A percentile compares a stretch with the other conserved stretches of the same genome.
These are phyloP conservation scores for Xanthorhoe designata DNA, from an alignment of 2,888 invertebrate genomes.

Conservation along the genomic window DNA sequence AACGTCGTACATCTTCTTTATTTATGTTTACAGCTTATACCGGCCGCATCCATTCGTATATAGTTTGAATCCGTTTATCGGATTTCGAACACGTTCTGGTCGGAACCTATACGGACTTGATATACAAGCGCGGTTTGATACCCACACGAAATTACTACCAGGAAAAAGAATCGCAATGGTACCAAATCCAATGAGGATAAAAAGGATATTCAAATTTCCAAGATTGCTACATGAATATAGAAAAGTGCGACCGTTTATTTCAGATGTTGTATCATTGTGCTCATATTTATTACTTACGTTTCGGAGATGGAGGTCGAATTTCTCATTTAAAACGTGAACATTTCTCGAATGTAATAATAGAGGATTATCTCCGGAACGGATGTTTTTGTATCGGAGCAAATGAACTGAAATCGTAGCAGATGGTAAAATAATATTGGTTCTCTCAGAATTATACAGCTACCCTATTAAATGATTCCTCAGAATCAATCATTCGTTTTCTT, in stretches of 20 bases:
- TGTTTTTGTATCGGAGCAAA: slow-evolving; percentile 23
- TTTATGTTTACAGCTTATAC: slow-evolving; percentile 84
- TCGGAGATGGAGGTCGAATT: slow-evolving; percentile 33
- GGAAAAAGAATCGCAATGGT: slow-evolving; percentile 58
- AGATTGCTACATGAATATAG: slow-evolving; percentile 52
- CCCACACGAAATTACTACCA: slow-evolving; percentile 70
- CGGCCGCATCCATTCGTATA: slow-evolving; percentile 74
- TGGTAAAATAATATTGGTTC: neutral
- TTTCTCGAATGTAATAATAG: slow-evolving; percentile 26
- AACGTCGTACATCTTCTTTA: slow-evolving; percentile 81
- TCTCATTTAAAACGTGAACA: slow-evolving; percentile 31
- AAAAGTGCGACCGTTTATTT: slow-evolving; percentile 48
- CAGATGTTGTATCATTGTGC: slow-evolving; percentile 38
- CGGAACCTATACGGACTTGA: slow-evolving; percentile 68
- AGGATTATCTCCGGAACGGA: slow-evolving; percentile 19
- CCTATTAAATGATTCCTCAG: neutral
- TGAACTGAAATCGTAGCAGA: slow-evolving; percentile 8
- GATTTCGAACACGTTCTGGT: slow-evolving; percentile 80
- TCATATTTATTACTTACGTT: slow-evolving; percentile 39
- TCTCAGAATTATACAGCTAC: neutral
- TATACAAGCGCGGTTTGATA: slow-evolving; percentile 67
- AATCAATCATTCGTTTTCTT: neutral
- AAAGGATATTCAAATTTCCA: slow-evolving; percentile 60
- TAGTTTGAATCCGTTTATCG: slow-evolving; percentile 83
- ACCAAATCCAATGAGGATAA: slow-evolving; percentile 58